phyloP scores from a whole-genome alignment of 2,888 invertebrate species.

The Amphipoea lucens region DNA sequence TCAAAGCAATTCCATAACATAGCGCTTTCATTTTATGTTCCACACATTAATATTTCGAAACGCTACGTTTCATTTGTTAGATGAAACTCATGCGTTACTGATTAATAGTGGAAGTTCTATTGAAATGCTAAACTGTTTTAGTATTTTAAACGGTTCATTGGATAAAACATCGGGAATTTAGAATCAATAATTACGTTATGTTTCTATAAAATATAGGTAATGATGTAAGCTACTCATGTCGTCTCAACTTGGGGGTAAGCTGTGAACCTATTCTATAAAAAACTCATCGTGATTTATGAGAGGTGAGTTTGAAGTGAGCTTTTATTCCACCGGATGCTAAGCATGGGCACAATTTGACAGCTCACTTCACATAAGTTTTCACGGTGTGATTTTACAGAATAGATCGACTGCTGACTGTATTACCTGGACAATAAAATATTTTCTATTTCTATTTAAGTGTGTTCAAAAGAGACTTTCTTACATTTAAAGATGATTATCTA shows the following conservation, averaged over 20 bases:
- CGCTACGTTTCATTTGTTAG: conserved; percentile 49
- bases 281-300: not conserved
- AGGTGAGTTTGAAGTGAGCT: not conserved
- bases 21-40: conserved; percentile 31
- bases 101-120: conserved; percentile 61
- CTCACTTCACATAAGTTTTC: not conserved
- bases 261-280: not conserved
- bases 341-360: not conserved
- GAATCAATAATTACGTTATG: conserved; percentile 2
- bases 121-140: conserved; percentile 50
- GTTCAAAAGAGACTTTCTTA: conserved; percentile 12
- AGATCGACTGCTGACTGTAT: no score
- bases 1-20: conserved; percentile 25
- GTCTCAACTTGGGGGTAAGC: not conserved
- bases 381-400: not conserved
- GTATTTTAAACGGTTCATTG: conserved; percentile 30
- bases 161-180: conserved; percentile 1
- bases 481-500: conserved; percentile 21
- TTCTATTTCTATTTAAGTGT: not conserved
- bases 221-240: not conserved
- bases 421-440: no score
- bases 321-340: not conserved
- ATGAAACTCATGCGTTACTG: conserved; percentile 56
- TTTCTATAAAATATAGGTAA: conserved; percentile 4
- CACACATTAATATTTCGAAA: conserved; percentile 40